Conservation (phyloP, 2,113 vertebrate genomes). For the Brevimyrus niger region DNA sequence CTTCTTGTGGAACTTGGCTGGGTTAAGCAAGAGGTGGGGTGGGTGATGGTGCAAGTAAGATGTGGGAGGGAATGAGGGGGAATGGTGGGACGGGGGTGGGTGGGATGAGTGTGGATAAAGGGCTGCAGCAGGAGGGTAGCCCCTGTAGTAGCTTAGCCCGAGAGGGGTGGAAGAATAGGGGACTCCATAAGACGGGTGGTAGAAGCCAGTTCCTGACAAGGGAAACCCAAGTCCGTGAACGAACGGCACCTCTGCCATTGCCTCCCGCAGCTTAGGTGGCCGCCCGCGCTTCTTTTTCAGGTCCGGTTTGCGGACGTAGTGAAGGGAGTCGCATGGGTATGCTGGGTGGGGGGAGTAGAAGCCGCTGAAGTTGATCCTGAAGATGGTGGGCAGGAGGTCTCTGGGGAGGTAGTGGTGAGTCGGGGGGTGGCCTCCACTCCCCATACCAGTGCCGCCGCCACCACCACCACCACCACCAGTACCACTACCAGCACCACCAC, state of each 20-base stretch:
- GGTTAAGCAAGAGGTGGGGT: slow-evolving; percentile 86
- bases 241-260: slow-evolving; percentile 74
- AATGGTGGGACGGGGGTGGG: slow-evolving; percentile 70
- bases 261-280: slow-evolving; percentile 82
- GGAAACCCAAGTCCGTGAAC: slow-evolving; percentile 78
- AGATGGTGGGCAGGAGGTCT: slow-evolving; percentile 85
- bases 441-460: slow-evolving; percentile 43
- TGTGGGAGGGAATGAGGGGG: slow-evolving; percentile 72
- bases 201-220: slow-evolving; percentile 70
- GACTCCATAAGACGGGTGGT: slow-evolving; percentile 75
- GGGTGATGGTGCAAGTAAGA: slow-evolving; percentile 66
- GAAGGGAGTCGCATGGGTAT: slow-evolving; percentile 74
- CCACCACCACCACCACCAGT: slow-evolving; percentile 38
- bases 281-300: slow-evolving; percentile 80
- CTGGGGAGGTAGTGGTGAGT: slow-evolving; percentile 74
- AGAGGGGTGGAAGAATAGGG: slow-evolving; percentile 78
- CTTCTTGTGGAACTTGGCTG: slow-evolving; percentile 88
- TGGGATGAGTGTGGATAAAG: slow-evolving; percentile 78
- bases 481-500: slow-evolving; percentile 42
- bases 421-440: slow-evolving; percentile 59
- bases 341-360: slow-evolving; percentile 84
- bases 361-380: slow-evolving; percentile 81
- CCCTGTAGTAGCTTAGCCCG: slow-evolving; percentile 83
- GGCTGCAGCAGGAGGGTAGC: slow-evolving; percentile 77
- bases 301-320: slow-evolving; percentile 81